A percentile compares a stretch with the other conserved stretches of the same genome.
Conservation (phyloP, 1,140 invertebrate genomes). For the Brachionus rotundiformis region DNA sequence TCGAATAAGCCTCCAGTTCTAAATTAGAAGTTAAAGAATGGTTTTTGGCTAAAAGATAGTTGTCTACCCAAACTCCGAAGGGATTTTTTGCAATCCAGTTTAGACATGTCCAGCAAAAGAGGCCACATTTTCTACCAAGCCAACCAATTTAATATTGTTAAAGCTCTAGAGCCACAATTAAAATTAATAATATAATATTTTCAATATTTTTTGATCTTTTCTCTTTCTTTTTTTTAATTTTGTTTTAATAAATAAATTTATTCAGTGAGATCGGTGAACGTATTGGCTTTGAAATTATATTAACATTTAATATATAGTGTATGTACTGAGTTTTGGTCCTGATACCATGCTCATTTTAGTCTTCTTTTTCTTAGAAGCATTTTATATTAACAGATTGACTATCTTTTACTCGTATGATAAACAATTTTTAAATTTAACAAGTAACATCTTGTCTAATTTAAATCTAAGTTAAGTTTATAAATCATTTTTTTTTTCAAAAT, state of each 20-base stretch:
- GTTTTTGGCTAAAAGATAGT: too few species aligned
- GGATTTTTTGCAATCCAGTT: slow-evolving; percentile 81
- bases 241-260: slow-evolving; percentile 13
- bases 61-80: slow-evolving; percentile 74
- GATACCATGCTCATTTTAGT: background rate
- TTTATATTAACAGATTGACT: too few species aligned
- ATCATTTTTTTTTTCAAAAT: too few species aligned
- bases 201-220: background rate
- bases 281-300: background rate
- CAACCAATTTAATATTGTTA: background rate
- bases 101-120: slow-evolving; percentile 73
- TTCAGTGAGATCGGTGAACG: background rate
- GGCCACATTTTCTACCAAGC: slow-evolving; percentile 69
- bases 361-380: background rate
- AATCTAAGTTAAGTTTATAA: too few species aligned
- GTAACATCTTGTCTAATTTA: too few species aligned
- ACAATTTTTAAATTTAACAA: too few species aligned
- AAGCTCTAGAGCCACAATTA: background rate
- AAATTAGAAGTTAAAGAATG: slow-evolving; percentile 50
- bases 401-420: too few species aligned
- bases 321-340: background rate
- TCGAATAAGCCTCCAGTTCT: slow-evolving; percentile 88
- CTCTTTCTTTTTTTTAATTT: background rate
- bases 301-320: background rate
- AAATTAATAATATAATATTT: background rate